Percentiles rank a stretch among this genome's conserved stretches.
phyloP scores from a whole-genome alignment of 2,888 invertebrate species.

The Neuroscelio doddi region DNA sequence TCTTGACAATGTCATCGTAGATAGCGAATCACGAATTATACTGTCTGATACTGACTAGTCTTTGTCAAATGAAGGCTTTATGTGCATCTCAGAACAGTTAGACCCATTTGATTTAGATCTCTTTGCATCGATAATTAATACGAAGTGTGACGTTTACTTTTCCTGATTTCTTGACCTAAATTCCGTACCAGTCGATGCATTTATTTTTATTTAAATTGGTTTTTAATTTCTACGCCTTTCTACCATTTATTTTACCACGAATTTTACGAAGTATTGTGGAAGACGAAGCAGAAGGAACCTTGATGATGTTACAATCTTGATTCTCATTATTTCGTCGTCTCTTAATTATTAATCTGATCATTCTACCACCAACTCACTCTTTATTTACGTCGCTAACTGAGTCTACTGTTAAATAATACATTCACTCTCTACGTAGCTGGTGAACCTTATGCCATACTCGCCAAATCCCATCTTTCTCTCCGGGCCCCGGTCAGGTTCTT shows the following conservation, averaged over 20 bases:
- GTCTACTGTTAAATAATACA: conserved; percentile 41
- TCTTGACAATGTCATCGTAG: conserved; percentile 52
- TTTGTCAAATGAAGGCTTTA: conserved; percentile 14
- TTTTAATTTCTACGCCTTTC: conserved; percentile 50
- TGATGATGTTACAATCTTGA: conserved; percentile 54
- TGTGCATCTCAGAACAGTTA: conserved; percentile 8
- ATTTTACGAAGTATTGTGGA: conserved; percentile 51
- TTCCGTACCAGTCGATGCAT: conserved; percentile 51
- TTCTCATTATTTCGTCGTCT: conserved; percentile 48
- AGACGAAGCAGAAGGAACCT: conserved; percentile 51
- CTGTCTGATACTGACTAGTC: conserved; percentile 46
- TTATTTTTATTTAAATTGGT: conserved; percentile 43
- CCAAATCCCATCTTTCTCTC: conserved; percentile 12
- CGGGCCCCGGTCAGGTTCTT: conserved; percentile 12
- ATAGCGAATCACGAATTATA: conserved; percentile 48
- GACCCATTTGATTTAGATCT: conserved; percentile 45
- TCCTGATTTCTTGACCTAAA: conserved; percentile 53
- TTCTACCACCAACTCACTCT: conserved; percentile 35
- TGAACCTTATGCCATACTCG: conserved; percentile 26
- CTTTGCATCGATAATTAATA: conserved; percentile 51
- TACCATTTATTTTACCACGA: conserved; percentile 48
- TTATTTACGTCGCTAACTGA: conserved; percentile 39
- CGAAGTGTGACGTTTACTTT: conserved; percentile 50
- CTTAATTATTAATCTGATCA: conserved; percentile 12
- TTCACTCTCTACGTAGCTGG: conserved; percentile 24